Conservation (phyloP, 2,797 vertebrate species). For the Pangasius djambal region DNA sequence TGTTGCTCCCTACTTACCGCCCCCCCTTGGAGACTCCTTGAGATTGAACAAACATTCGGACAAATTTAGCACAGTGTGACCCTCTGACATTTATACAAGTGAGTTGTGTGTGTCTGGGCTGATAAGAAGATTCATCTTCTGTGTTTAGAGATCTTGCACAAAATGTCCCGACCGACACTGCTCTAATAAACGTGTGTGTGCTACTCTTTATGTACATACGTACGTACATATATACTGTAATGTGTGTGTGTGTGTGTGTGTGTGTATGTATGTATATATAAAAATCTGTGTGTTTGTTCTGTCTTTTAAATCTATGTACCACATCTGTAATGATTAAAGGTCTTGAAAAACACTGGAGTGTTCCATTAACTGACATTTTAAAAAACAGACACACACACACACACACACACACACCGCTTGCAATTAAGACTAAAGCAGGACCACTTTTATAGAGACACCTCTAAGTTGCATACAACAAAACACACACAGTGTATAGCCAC, state of each 20-base stretch:
- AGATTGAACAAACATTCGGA: constrained; percentile 77
- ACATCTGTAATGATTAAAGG: constrained; percentile 1
- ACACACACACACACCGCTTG: not conserved
- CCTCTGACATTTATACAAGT: constrained; percentile 76
- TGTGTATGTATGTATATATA: not conserved
- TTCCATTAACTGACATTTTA: constrained; percentile 1
- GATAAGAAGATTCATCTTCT: constrained; percentile 56
- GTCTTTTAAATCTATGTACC: not conserved
- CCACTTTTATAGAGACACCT: not conserved
- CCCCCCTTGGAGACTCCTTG: constrained; percentile 65
- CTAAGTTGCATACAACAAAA: not conserved
- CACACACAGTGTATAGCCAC: not conserved
- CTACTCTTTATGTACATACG: constrained; percentile 11
- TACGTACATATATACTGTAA: too few relatives aligned
- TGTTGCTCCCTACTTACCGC: not conserved
- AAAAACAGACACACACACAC: not conserved
- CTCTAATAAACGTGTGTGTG: constrained; percentile 61
- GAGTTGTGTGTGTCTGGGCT: constrained; percentile 11
- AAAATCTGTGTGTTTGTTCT: not conserved
- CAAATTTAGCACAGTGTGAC: constrained; percentile 79
- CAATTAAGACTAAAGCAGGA: not conserved
- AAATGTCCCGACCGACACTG: constrained; percentile 53
- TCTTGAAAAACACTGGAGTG: not conserved
- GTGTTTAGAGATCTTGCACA: constrained; percentile 59
- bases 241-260: not conserved